Conservation (phyloP, 2,888 invertebrate species). For the Megaustenia siamemsis region DNA sequence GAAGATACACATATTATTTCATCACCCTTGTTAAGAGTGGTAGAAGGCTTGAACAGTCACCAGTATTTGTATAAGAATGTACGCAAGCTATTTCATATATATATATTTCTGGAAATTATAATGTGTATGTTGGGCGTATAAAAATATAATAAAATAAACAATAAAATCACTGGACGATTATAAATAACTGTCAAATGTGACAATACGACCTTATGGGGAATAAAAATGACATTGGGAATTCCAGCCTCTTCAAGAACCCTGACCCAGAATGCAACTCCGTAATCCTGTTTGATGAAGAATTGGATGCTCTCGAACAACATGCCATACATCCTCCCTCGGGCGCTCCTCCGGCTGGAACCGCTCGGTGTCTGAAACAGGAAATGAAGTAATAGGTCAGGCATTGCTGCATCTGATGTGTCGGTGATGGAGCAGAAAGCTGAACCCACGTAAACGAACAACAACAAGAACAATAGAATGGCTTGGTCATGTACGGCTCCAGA, state of each 20-base stretch:
- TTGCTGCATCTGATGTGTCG: not conserved
- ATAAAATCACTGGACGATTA: not conserved
- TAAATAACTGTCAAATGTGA: not conserved
- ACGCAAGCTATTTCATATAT: too few relatives aligned
- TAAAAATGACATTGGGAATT: constrained; percentile 89
- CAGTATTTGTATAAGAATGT: too few relatives aligned
- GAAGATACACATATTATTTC: too few relatives aligned
- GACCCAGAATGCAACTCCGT: constrained; percentile 96
- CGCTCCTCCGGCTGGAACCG: constrained; percentile 23
- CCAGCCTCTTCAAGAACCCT: constrained; percentile 91
- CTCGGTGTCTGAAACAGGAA: constrained; percentile 34
- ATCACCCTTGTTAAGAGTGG: too few relatives aligned
- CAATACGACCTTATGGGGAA: constrained; percentile 87
- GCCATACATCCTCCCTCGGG: constrained; percentile 89
- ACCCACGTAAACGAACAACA: too few relatives aligned
- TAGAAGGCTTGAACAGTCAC: too few relatives aligned
- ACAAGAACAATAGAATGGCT: too few relatives aligned
- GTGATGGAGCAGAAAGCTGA: not conserved
- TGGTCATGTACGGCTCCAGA: too few relatives aligned
- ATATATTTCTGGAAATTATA: too few relatives aligned
- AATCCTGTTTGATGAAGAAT: constrained; percentile 92
- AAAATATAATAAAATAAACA: too few relatives aligned
- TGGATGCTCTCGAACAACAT: constrained; percentile 95
- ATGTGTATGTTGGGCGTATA: too few relatives aligned
- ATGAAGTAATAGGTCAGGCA: not conserved